Percentiles rank a stretch among this genome's conserved stretches.
Evolutionary conservation across 2,888 invertebrate species (phyloP).

Genomic region (Ornithoptera priamus): DNA sequence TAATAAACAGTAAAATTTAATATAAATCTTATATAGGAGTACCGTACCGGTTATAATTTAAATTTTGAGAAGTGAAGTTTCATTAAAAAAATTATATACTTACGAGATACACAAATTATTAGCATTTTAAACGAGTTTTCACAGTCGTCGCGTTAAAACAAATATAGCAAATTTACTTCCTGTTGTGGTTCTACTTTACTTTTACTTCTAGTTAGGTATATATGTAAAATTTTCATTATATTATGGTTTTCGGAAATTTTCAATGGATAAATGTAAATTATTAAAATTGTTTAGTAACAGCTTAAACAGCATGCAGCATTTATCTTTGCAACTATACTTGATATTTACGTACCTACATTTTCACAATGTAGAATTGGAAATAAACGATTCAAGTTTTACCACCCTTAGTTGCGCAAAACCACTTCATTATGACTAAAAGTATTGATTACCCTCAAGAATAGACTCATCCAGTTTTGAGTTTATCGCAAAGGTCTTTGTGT

Average conservation of each 20-base stretch:
- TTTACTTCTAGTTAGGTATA: background rate
- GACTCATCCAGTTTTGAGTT: background rate
- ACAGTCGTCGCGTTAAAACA: conserved; percentile 6
- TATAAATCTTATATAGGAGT: no score
- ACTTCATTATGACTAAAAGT: conserved; percentile 12
- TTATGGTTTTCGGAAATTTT: background rate
- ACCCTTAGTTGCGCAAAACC: conserved; percentile 2
- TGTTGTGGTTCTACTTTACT: background rate
- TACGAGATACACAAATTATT: background rate
- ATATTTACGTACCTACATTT: conserved; percentile 13
- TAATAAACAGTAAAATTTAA: no score
- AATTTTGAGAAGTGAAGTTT: background rate
- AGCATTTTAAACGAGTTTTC: conserved; percentile 6
- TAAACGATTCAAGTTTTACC: conserved; percentile 7
- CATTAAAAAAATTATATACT: background rate
- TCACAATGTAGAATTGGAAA: conserved; percentile 13
- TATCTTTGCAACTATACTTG: conserved; percentile 22
- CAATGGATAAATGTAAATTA: background rate
- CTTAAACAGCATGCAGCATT: conserved; percentile 24
- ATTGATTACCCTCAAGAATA: conserved; percentile 10
- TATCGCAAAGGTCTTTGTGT: background rate
- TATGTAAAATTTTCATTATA: background rate
- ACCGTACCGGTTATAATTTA: no score
- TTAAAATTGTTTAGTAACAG: background rate
- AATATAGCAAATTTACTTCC: conserved; percentile 11